Evolutionary conservation across 2,797 vertebrate genomes (phyloP), one percentile per base, ranked within the genome.

Genomic region (Otus scops): DNA sequence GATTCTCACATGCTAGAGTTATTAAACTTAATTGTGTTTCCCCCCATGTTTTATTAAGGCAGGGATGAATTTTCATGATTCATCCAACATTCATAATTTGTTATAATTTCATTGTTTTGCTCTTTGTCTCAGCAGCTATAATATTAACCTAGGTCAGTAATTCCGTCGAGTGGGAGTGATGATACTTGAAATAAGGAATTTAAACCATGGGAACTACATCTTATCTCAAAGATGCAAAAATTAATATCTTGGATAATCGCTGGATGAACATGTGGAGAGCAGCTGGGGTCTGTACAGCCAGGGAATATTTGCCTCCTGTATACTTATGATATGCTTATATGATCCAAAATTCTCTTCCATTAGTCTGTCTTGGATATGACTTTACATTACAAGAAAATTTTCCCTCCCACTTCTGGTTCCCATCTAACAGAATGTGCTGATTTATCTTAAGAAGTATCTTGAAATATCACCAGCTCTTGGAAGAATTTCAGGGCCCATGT

Each of bases 111-210:
- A 79, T 88, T 82, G 78, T 57, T 95, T 79, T 64, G 81, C 75
- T 89, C 51, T 82, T 88, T 93, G 63, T 89, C 75, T 94, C 85
- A 63, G 87, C 43, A 82, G 78, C 82, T 88, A 24, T 59, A 88
- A 70, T 59, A 67, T 89, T 94, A 93, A 85, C 75, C 45, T 20
- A 54, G 75, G 90, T 88, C 78, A 91, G 54, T 92, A 93, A 96
- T 77, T 79, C 92, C 85, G 79, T 68, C 93, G 79, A 84, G 70
- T 76, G 63, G 38, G 74, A 91, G 69, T 15, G 63, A 89, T 79
- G 68, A 67, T 41, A 78, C 41, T 82, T 48, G 39, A 77, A 93
- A 78, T 3, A 13, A 60, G 32, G 53, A 50, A 80, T 74, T 61
- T 57, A 67, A 91, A 70, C 68, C n/a, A 60, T 11, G 47, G 70